Conservation (phyloP, 2,888 invertebrate genomes). For the Scelioninae gen. 1 region DNA sequence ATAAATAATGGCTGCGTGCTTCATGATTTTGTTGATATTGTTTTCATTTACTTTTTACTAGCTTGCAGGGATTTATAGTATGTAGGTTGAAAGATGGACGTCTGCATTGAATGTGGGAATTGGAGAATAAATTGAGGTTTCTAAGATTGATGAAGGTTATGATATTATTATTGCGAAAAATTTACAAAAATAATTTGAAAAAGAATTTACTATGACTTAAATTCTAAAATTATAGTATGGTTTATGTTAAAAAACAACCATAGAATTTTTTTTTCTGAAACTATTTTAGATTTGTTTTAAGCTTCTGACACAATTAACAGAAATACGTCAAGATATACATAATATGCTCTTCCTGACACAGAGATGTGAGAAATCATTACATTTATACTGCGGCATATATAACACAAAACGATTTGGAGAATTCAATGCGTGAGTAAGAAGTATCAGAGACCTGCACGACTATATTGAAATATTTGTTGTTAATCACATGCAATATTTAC, state of each 20-base stretch:
- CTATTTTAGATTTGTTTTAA: too few species aligned
- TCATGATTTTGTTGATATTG: slow-evolving; percentile 32
- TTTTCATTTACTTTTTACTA: background rate
- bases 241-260: too few species aligned
- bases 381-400: background rate
- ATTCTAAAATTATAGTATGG: too few species aligned
- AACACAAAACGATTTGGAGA: slow-evolving; percentile 64
- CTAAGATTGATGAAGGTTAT: too few species aligned
- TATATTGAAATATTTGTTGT: slow-evolving; percentile 23
- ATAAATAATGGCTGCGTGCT: slow-evolving; percentile 16
- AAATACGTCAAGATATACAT: too few species aligned
- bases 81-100: background rate
- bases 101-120: background rate
- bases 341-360: too few species aligned
- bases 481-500: slow-evolving; percentile 8
- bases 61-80: background rate
- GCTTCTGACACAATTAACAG: too few species aligned
- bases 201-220: too few species aligned
- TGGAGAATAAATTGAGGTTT: too few species aligned
- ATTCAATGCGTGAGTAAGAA: slow-evolving; percentile 69
- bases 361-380: background rate
- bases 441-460: background rate
- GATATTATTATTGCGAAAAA: too few species aligned
- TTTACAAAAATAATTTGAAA: too few species aligned
- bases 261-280: too few species aligned